Evolutionary conservation across 2,797 vertebrate species (phyloP), one percentile per base, ranked within the genome.

Genomic region (Danio jaintianensis): DNA sequence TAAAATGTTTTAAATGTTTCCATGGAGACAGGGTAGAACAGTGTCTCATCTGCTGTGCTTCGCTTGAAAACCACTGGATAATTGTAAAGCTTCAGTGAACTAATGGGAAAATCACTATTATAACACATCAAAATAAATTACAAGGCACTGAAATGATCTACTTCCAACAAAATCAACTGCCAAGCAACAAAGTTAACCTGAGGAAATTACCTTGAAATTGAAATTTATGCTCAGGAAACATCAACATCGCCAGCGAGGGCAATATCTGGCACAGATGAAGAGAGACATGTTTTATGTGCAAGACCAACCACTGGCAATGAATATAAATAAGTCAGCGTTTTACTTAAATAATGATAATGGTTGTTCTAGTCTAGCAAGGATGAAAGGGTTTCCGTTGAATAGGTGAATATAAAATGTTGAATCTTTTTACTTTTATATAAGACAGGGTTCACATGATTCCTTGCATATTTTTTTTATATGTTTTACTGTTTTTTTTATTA

Each of bases 1-100:
- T 1, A 29, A 29, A 29, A 29, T 66, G 16, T 56, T 42, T 53
- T 48, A 36, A 68, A 42, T 12, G 77, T 85, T 85, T 76, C 83
- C 61, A 85, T 77, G 73, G 83, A 82, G 67, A 85, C 62, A 77
- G 76, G 61, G 72, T 59, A 67, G 22, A 50, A 16, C 7, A 42
- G 20, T 75, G 50, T 75, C 29, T 63, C 50, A n/a, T 61, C 18
- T 55, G 58, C 55, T 48, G 22, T n/a, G 56, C 22, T 63, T 12
- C 12, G 15, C 71, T 55, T 55, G 67, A 72, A 76, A 75, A 82
- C 16, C 29, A 4, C 53, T 82, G 61, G 61, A 79, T 85, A 82
- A 79, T 68, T 82, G 62, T 79, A n/a, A 71, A 62, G 71, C 52
- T 43, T 59, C 53, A 59, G 71, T 75, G 40, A 79, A 67, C 59